phyloP scores from a whole-genome alignment of 2,888 invertebrate species.

The Salticus scenicus region DNA sequence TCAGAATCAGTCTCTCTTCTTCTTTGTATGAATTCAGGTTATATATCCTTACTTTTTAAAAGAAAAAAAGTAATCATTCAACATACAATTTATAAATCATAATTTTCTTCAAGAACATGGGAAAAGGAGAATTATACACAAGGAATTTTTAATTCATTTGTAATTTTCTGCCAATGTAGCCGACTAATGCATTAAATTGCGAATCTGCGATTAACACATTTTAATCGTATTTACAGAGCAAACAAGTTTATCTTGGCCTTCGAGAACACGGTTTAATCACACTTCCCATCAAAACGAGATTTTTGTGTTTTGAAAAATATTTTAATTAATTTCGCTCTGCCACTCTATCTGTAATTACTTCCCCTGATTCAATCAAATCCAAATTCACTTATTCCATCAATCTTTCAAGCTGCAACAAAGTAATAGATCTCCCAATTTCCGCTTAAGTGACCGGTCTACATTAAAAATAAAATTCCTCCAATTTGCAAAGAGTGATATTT shows the following conservation, averaged over 20 bases:
- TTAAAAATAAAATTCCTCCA: slow-evolving; percentile 14
- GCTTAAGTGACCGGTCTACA: slow-evolving; percentile 4
- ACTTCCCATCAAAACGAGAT: background rate
- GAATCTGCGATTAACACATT: background rate
- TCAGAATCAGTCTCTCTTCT: too few relatives aligned
- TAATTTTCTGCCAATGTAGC: background rate
- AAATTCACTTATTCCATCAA: slow-evolving; percentile 1
- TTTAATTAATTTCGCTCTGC: slow-evolving; percentile 7
- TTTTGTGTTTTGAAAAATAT: background rate
- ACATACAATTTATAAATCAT: too few relatives aligned
- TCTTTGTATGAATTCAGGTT: too few relatives aligned
- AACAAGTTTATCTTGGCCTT: background rate
- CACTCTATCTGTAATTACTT: background rate
- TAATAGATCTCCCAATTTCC: slow-evolving; percentile 7
- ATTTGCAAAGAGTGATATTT: slow-evolving; percentile 10
- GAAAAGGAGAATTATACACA: too few relatives aligned
- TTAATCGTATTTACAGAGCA: background rate
- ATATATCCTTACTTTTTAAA: too few relatives aligned
- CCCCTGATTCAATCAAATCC: slow-evolving; percentile 3
- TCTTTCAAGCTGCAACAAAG: slow-evolving; percentile 8
- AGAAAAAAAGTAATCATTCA: too few relatives aligned
- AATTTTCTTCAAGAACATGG: too few relatives aligned
- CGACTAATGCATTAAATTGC: background rate
- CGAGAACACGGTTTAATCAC: background rate
- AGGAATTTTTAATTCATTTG: background rate